Evolutionary conservation across 2,113 vertebrate species (phyloP).

Genomic region (Prionailurus viverrinus): DNA sequence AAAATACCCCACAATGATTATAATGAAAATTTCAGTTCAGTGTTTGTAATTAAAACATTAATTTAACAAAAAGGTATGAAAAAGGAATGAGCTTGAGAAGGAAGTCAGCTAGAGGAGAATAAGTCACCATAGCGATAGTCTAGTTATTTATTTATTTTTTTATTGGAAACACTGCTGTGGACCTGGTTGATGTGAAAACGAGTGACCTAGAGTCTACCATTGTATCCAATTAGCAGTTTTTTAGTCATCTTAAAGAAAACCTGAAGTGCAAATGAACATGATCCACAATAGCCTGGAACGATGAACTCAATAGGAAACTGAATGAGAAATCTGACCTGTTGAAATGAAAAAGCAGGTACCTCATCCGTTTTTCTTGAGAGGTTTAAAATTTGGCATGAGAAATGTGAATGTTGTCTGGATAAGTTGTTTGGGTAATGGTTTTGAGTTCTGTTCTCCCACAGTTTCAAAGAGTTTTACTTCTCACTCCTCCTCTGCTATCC

Average conservation of each 20-base stretch:
- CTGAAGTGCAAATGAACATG: not conserved
- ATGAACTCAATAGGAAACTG: not conserved
- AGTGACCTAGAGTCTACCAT: not conserved
- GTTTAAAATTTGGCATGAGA: not conserved
- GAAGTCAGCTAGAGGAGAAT: not conserved
- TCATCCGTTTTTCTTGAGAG: not conserved
- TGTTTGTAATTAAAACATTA: not conserved
- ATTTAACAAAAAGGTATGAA: not conserved
- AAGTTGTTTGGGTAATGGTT: not conserved
- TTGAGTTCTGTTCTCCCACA: not conserved
- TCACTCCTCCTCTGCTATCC: not conserved
- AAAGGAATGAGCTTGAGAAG: not conserved
- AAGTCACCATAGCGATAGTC: not conserved
- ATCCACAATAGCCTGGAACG: conserved; percentile 15
- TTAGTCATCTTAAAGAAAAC: conserved; percentile 28
- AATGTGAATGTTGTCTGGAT: not conserved
- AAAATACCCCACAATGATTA: not conserved
- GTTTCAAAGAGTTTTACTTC: conserved; percentile 8
- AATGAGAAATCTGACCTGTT: conserved; percentile 14
- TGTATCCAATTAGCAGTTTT: conserved; percentile 40
- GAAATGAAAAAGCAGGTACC: not conserved
- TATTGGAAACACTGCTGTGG: not conserved
- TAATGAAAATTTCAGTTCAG: not conserved
- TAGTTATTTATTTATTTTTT: conserved; percentile 30
- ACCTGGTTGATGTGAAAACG: not conserved